Base-by-base conservation (phyloP, 2,113 vertebrate genomes). In the Dasyurus viverrinus region DNA sequence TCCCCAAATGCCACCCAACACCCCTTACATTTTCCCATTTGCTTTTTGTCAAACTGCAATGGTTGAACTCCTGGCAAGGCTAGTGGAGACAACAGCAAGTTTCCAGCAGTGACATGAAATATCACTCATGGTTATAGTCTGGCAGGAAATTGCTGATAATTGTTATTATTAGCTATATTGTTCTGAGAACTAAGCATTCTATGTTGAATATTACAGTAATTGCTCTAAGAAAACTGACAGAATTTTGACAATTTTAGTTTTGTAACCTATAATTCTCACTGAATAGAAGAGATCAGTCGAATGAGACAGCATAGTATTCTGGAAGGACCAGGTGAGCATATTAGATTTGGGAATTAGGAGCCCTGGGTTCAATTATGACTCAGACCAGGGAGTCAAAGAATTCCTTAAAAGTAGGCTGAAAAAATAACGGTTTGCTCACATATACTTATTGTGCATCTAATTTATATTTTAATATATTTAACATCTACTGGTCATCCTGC, bases 101-200 rank as follows among this genome's bases (percentile, higher is more conserved):
- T 95, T 96, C 54, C 27, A 95, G 52, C 36, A 90, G 89, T 36
- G 54, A 96, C 94, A 60, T 57, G 92, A 95, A 96, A 60, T 92
- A 94, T n/a, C 25, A 68, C 24, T 27, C 46, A 93, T 53, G 90
- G 54, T 97, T 96, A 96, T 94, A 90, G 76, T 91, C 48, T 23
- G 89, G 54, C 27, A 54, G 53, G 30, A 90, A 94, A 76, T 90
- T 92, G 2, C 92, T 93, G 90, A 76, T 94, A 91, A 94, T 94
- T 19, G 94, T 94, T 46, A 95, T 94, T 54, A 94, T 93, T 93
- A 96, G 26, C 89, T 93, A 4, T 93, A 42, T 90, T 93, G 25
- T 53, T 89, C 92, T 93, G 92, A 96, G 68, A 93, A 94, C 84
- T 96, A 96, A 91, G 42, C 93, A 92, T 46, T 92, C 53, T 90